Base-by-base conservation (phyloP, 2,113 vertebrate species). In the Helogale parvula region DNA sequence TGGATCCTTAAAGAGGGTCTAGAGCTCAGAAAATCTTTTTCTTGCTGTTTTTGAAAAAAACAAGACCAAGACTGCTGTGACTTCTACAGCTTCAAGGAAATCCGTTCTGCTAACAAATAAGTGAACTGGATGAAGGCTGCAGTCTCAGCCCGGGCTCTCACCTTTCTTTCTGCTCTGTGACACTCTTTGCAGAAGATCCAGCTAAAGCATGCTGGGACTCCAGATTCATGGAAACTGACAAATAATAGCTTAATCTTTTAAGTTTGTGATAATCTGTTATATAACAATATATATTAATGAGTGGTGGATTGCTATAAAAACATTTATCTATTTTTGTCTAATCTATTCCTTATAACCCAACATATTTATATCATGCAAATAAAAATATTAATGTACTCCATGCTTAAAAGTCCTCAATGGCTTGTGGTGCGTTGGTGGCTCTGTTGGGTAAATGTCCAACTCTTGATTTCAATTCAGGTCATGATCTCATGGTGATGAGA, bases 121-220 rank as follows among this genome's bases (percentile, higher is more conserved):
- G 1, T 79, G 35, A 74, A 35, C 3, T 63, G 12, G 7, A 33
- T 33, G 47, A 41, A 57, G 31, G 76, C 57, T 2, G 21, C 21
- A 60, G 27, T 1, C 9, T 2, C 2, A 29, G 3, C 1, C 17
- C 19, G 33, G 17, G 21, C 9, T 60, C 1, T 10, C 23, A 66
- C 17, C 5, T 38, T 65, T 77, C 15, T 10, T 90, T 83, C 12
- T 77, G 12, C 14, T 29, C 41, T 45, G 4, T n/a, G 33, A 92
- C 29, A 50, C 2, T 1, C 74, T 50, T 0, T 13, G 2, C 23
- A 54, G 16, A 47, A 0, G 3, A 38, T 12, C 17, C 3, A 77
- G 2, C n/a, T 11, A 87, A 52, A 4, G 8, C 16, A 23, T 12
- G 14, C 6, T 17, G 13, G 15, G n/a, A 74, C 13, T 83, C 2